Evolutionary conservation across 2,113 vertebrate genomes (phyloP), one percentile per base, ranked within the genome.

Genomic region (Rhea americana): DNA sequence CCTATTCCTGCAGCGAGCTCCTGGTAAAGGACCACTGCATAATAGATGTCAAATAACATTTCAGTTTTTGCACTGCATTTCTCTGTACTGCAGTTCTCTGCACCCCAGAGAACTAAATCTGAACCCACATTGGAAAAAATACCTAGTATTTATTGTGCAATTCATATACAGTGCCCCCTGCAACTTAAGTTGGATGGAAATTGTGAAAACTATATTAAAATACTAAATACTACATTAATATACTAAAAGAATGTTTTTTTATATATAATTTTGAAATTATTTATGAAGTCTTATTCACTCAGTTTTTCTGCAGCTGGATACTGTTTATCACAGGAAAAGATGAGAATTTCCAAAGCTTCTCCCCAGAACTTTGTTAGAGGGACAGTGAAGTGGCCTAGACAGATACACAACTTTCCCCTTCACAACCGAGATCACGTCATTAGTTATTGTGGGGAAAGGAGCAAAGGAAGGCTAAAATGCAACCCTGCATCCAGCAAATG

Each of bases 1-100:
- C 32, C 71, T 67, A 90, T 86, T 95, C 82, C 62, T 87, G 77
- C 90, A 91, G 75, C 66, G 62, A 94, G 62, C 66, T 93, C 90
- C 70, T 91, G 84, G 80, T 88, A 81, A 93, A 89, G 48, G 83
- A 94, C 76, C 61, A 48, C 66, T 90, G n/a, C 16, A 37, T 76
- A 76, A 70, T 10, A 86, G 50, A 89, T 73, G 71, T 91, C 81
- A 70, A 61, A 66, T 72, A 89, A 55, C 3, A 65, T 91, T 91
- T 88, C 68, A 86, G 48, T 89, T 67, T 93, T 95, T 84, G 45
- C 73, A 79, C 25, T 90, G 66, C 35, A 48, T 86, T 35, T 35
- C 35, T 35, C 35, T 35, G 35, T 35, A 35, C 35, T 35, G 35
- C 35, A 35, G 35, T 35, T 35, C 35, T 35, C 35, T 35, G 24